Conservation (phyloP, 2,113 vertebrate species). For the Triplophysa rosa region DNA sequence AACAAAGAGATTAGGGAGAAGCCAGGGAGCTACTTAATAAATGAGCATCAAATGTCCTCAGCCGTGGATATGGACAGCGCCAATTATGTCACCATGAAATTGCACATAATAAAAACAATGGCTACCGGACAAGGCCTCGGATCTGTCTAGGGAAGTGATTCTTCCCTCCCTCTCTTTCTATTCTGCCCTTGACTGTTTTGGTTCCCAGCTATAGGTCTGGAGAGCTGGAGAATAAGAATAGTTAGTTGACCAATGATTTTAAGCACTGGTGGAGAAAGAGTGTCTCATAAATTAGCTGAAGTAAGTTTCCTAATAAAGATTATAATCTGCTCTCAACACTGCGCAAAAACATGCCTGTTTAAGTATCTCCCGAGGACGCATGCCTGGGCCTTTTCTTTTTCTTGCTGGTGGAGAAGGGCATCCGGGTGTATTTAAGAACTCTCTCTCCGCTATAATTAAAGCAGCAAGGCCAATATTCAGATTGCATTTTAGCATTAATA, state of each 20-base stretch:
- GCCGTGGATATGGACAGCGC: slow-evolving; percentile 80
- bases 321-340: slow-evolving; percentile 15
- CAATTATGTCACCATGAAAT: slow-evolving; percentile 83
- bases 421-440: slow-evolving; percentile 75
- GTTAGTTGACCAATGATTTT: neutral
- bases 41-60: slow-evolving; percentile 91
- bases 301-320: slow-evolving; percentile 13
- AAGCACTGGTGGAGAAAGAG: neutral
- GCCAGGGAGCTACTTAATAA: slow-evolving; percentile 94
- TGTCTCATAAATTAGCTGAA: neutral
- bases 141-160: slow-evolving; percentile 49
- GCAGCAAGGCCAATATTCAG: slow-evolving; percentile 76
- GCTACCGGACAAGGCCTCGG: slow-evolving; percentile 55
- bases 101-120: slow-evolving; percentile 68
- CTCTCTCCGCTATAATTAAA: slow-evolving; percentile 78
- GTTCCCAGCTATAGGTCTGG: slow-evolving; percentile 3
- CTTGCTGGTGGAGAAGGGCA: slow-evolving; percentile 46
- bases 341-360: slow-evolving; percentile 33
- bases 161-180: slow-evolving; percentile 45
- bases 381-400: slow-evolving; percentile 19
- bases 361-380: slow-evolving; percentile 48
- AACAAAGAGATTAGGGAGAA: slow-evolving; percentile 95
- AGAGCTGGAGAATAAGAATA: neutral
- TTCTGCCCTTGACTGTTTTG: neutral
- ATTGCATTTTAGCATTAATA: slow-evolving; percentile 83